Evolutionary conservation across 2,797 vertebrate genomes (phyloP).

Genomic region (Gastrophryne carolinensis): DNA sequence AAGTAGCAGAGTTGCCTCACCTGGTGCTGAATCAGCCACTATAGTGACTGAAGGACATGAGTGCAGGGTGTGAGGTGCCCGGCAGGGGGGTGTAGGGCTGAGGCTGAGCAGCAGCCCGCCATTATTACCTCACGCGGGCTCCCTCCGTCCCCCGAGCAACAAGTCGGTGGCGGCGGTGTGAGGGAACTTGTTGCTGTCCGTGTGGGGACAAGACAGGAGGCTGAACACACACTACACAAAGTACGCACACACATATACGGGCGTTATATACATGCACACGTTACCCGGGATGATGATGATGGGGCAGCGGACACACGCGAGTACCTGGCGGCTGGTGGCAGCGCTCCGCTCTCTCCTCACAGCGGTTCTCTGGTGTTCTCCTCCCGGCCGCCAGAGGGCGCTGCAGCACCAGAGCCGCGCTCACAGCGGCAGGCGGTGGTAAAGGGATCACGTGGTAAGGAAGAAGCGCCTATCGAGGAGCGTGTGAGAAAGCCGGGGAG

Average conservation of each 20-base stretch:
- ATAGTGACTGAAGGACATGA: too few species aligned
- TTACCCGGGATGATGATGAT: neutral
- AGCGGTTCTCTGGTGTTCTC: neutral
- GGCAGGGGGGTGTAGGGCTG: too few species aligned
- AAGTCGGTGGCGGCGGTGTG: too few species aligned
- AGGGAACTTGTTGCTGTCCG: conserved; percentile 30
- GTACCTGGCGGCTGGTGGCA: conserved; percentile 23
- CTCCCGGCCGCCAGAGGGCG: conserved; percentile 25
- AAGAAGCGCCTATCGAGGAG: neutral
- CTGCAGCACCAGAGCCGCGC: neutral
- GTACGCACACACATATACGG: neutral
- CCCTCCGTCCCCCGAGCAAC: too few species aligned
- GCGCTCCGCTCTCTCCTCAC: conserved; percentile 10
- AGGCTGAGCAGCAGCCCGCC: too few species aligned
- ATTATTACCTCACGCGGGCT: too few species aligned
- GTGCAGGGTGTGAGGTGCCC: too few species aligned
- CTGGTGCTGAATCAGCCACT: too few species aligned
- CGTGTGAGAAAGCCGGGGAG: neutral
- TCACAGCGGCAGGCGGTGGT: neutral
- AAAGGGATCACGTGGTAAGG: neutral
- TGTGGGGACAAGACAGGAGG: neutral
- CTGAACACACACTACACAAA: neutral
- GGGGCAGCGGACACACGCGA: too few species aligned
- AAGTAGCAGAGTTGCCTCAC: too few species aligned
- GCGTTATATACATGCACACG: neutral